Percentiles rank a stretch among this genome's conserved stretches.
phyloP scores from a whole-genome alignment of 2,113 vertebrate genomes.

The Microtus montanus region DNA sequence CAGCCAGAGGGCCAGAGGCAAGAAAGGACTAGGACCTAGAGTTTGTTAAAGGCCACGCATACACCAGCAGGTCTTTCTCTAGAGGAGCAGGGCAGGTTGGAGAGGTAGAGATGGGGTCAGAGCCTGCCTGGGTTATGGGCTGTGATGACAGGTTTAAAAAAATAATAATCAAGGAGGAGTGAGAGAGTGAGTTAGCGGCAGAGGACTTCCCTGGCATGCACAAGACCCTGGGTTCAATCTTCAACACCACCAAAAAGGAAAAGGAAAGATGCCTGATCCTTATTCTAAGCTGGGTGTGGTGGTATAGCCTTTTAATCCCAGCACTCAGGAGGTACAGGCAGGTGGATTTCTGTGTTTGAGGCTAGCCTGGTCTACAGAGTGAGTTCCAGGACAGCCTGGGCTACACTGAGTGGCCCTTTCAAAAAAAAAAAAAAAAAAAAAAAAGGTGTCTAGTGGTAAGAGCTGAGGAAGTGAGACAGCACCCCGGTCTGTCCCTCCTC shows the following conservation, averaged over 20 bases:
- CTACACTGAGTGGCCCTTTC: not conserved
- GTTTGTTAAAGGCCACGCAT: not conserved
- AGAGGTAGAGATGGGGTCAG: not conserved
- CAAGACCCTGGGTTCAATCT: not conserved
- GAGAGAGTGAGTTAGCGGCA: not conserved
- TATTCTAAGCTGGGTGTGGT: not conserved
- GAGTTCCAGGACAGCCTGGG: not conserved
- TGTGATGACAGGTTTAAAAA: not conserved
- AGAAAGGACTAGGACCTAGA: not conserved
- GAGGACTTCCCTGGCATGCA: not conserved
- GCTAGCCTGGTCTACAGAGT: not conserved
- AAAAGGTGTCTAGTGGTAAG: not conserved
- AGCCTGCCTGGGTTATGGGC: too few relatives aligned
- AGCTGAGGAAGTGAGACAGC: not conserved
- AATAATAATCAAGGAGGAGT: not conserved
- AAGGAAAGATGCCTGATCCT: not conserved
- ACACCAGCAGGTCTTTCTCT: not conserved
- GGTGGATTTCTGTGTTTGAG: not conserved
- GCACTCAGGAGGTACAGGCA: not conserved
- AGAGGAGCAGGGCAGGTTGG: too few relatives aligned
- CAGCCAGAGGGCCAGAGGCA: not conserved
- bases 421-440: too few relatives aligned
- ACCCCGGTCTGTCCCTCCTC: not conserved
- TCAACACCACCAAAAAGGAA: not conserved
- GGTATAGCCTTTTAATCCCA: not conserved